Evolutionary conservation across 2,888 invertebrate species (phyloP).

Genomic region (Nemapogon koenigi): DNA sequence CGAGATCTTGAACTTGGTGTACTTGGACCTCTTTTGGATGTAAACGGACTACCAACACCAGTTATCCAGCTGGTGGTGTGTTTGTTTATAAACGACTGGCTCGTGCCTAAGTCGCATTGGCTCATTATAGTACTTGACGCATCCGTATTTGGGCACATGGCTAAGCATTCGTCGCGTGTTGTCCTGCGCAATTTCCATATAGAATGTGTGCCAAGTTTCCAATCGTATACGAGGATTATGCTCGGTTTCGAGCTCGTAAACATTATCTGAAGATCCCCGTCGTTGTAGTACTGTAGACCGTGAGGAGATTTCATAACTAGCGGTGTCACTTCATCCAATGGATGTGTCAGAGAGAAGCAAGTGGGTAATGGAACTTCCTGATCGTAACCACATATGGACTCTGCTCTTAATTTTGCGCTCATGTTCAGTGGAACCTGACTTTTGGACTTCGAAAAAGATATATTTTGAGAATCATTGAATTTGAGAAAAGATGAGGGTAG

Average conservation of each 20-base stretch:
- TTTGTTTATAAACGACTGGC: conserved; percentile 39
- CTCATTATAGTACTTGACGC: conserved; percentile 43
- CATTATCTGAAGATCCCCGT: conserved; percentile 71
- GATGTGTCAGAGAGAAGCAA: conserved; percentile 87
- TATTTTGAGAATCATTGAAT: conserved; percentile 45
- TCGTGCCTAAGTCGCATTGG: conserved; percentile 47
- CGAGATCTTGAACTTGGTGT: conserved; percentile 40
- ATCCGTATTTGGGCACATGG: conserved; percentile 62
- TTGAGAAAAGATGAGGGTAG: conserved; percentile 38
- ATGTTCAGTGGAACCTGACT: conserved; percentile 32
- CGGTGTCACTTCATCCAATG: conserved; percentile 89
- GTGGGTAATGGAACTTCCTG: conserved; percentile 71
- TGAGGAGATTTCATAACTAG: conserved; percentile 74
- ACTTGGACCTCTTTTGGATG: conserved; percentile 33
- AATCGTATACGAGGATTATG: conserved; percentile 82
- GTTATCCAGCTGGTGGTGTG: conserved; percentile 42
- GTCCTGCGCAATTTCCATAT: conserved; percentile 83
- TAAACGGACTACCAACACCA: conserved; percentile 37
- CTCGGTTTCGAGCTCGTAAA: conserved; percentile 81
- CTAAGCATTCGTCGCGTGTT: conserved; percentile 72
- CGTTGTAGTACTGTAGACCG: conserved; percentile 67
- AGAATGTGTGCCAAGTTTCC: conserved; percentile 78
- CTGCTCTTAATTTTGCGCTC: conserved; percentile 42
- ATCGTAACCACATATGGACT: conserved; percentile 41
- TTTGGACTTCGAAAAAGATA: conserved; percentile 36